Conservation (phyloP, 1,140 invertebrate species). For the Drosophila burlai region DNA sequence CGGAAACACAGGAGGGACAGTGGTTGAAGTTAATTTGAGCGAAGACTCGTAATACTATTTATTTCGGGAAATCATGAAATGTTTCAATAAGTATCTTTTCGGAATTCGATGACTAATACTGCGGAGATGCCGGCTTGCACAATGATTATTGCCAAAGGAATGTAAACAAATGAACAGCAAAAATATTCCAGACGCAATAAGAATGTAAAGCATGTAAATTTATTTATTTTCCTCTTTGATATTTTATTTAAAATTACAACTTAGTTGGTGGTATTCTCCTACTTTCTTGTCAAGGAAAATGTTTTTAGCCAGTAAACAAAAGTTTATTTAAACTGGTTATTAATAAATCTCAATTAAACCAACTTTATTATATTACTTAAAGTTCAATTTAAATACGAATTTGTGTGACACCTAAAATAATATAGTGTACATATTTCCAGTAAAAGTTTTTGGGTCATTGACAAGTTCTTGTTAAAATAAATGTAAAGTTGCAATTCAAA, state of each 20-base stretch:
- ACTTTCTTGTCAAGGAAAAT: no score
- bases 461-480: neutral
- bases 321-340: no score
- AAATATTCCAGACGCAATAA: slow-evolving; percentile 14
- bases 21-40: slow-evolving; percentile 5
- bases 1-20: neutral
- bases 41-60: neutral
- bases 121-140: slow-evolving; percentile 20
- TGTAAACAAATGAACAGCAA: slow-evolving; percentile 18
- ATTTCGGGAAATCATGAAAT: slow-evolving; percentile 3
- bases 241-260: no score
- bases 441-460: neutral
- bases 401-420: neutral
- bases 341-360: neutral
- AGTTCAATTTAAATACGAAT: neutral
- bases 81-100: slow-evolving; percentile 4
- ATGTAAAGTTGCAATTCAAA: neutral
- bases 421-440: neutral
- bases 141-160: slow-evolving; percentile 11
- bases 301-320: neutral
- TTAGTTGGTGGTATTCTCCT: no score
- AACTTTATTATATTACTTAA: neutral
- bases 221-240: neutral
- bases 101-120: slow-evolving; percentile 18
- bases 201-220: neutral